Percentiles rank a stretch among this genome's conserved stretches.
These are phyloP conservation scores for Myxocyprinus asiaticus DNA, from an alignment of 2,113 vertebrate species.

Conservation along the genomic window DNA sequence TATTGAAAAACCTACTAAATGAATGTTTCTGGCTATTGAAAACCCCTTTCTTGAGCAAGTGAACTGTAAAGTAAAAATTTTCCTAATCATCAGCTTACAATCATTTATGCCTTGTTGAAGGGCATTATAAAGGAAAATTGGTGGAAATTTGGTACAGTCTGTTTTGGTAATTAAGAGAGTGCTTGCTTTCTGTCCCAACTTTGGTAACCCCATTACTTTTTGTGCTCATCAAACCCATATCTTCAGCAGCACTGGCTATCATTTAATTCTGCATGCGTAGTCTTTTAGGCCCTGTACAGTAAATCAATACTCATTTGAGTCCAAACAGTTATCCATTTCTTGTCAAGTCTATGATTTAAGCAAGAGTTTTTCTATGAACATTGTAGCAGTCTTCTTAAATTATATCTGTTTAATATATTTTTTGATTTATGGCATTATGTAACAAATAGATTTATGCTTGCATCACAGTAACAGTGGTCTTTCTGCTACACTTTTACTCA, in stretches of 20 bases:
- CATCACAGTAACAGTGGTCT: not conserved
- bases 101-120: not conserved
- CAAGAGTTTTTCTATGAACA: not conserved
- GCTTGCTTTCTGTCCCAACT: not conserved
- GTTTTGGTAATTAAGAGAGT: no score
- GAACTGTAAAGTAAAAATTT: not conserved
- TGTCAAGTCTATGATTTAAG: not conserved
- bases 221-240: no score
- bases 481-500: not conserved
- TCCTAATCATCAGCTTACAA: not conserved
- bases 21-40: no score
- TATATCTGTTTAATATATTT: not conserved
- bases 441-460: not conserved
- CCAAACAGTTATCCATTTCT: not conserved
- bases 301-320: conserved; percentile 2
- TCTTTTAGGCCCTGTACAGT: not conserved
- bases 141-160: no score
- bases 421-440: not conserved
- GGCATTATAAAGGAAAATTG: not conserved
- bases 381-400: not conserved
- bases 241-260: no score
- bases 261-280: not conserved
- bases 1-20: no score
- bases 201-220: not conserved
- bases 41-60: not conserved